Conservation (phyloP, 2,113 vertebrate genomes). For the Cottus gobio region DNA sequence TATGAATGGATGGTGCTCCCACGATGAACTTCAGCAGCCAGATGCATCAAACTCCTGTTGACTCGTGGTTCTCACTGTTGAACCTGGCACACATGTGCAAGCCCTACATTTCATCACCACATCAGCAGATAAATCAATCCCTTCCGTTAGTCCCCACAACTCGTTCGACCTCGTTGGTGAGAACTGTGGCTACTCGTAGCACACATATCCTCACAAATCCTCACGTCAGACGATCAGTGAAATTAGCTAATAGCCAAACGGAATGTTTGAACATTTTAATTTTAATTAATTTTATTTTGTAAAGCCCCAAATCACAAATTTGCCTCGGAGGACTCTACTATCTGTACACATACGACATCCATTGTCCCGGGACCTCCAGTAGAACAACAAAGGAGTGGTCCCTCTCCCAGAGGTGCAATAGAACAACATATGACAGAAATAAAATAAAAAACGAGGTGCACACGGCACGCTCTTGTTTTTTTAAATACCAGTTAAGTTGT, state of each 20-base stretch:
- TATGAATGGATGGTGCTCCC: neutral
- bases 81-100: neutral
- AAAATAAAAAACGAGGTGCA: too few species aligned
- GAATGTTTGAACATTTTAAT: too few species aligned
- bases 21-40: neutral
- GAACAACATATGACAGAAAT: too few species aligned
- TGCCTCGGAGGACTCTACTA: too few species aligned
- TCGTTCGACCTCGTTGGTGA: neutral
- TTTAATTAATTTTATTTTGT: too few species aligned
- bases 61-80: neutral
- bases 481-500: neutral
- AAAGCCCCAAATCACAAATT: too few species aligned
- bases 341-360: too few species aligned
- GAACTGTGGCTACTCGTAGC: neutral
- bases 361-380: too few species aligned
- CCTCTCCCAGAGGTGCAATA: too few species aligned
- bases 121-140: neutral
- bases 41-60: neutral
- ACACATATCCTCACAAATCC: neutral
- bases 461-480: neutral
- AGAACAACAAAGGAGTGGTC: too few species aligned
- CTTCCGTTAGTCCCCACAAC: neutral
- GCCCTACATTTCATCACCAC: neutral
- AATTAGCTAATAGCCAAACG: too few species aligned
- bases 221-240: neutral